These are phyloP conservation scores for Molorchus minor DNA, from an alignment of 2,888 invertebrate genomes.

Conservation along the genomic window DNA sequence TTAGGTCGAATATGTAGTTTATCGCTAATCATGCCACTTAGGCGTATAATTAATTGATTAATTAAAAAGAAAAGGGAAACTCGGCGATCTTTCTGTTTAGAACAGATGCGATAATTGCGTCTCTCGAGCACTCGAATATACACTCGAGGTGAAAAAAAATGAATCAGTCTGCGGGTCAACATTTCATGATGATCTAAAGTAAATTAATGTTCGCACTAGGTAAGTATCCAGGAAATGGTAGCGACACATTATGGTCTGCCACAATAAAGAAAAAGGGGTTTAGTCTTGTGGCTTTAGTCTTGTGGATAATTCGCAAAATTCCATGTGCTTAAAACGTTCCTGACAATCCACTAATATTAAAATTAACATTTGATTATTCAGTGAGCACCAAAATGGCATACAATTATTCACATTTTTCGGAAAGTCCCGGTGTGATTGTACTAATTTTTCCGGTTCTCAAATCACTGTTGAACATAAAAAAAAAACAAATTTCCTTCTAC, in stretches of 20 bases:
- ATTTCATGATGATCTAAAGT: slow-evolving; percentile 17
- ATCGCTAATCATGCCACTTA: slow-evolving; percentile 3
- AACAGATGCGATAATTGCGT: slow-evolving; percentile 21
- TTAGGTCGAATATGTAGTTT: slow-evolving; percentile 1
- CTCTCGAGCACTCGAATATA: slow-evolving; percentile 3
- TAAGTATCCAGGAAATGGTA: slow-evolving; percentile 3
- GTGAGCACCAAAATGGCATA: too few relatives aligned
- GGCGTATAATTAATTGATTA: slow-evolving; percentile 12
- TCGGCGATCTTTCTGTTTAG: neutral
- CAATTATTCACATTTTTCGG: too few relatives aligned
- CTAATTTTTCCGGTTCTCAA: too few relatives aligned
- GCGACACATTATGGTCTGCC: neutral
- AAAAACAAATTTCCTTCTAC: too few relatives aligned
- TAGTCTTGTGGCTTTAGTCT: too few relatives aligned
- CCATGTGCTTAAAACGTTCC: too few relatives aligned
- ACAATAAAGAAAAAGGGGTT: too few relatives aligned
- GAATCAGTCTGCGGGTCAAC: slow-evolving; percentile 17
- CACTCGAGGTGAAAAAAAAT: slow-evolving; percentile 9
- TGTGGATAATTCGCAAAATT: neutral
- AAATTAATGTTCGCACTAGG: slow-evolving; percentile 7
- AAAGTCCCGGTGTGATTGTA: too few relatives aligned
- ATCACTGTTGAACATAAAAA: too few relatives aligned
- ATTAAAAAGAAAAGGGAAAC: slow-evolving; percentile 23
- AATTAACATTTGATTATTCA: too few relatives aligned
- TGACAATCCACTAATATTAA: too few relatives aligned